Conservation (phyloP, 2,888 invertebrate genomes). For the Scelioninae gen. 1 region DNA sequence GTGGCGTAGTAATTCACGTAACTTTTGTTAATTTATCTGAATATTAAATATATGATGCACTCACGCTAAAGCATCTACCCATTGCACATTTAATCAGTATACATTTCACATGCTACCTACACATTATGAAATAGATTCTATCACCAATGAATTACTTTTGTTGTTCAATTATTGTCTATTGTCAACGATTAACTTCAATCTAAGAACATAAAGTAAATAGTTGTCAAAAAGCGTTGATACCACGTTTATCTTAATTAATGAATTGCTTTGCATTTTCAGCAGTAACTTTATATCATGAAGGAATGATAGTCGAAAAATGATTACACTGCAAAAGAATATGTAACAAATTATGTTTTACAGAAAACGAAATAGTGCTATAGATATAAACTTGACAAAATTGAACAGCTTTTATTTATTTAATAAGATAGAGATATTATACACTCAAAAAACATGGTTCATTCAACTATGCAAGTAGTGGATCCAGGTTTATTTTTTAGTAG, state of each 20-base stretch:
- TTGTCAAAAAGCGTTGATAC: constrained; percentile 28
- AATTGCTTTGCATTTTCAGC: constrained; percentile 28
- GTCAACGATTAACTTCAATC: constrained; percentile 31
- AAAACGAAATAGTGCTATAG: too few relatives aligned
- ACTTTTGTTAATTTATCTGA: constrained; percentile 61
- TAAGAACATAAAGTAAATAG: constrained; percentile 20
- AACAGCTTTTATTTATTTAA: too few relatives aligned
- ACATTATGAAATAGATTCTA: constrained; percentile 34
- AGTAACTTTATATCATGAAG: background rate
- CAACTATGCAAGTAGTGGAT: too few relatives aligned
- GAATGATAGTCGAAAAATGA: background rate
- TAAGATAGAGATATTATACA: too few relatives aligned
- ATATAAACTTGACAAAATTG: too few relatives aligned
- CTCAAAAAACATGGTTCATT: too few relatives aligned
- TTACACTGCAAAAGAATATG: background rate
- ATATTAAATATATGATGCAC: constrained; percentile 52
- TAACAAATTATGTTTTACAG: background rate
- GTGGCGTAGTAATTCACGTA: constrained; percentile 57
- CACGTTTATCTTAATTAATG: constrained; percentile 30
- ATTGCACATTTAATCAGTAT: constrained; percentile 14
- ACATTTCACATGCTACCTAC: constrained; percentile 24
- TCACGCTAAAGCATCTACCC: constrained; percentile 30
- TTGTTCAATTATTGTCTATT: constrained; percentile 22
- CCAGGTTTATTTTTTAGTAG: too few relatives aligned
- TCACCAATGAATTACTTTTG: constrained; percentile 14